Evolutionary conservation across 2,113 vertebrate species (phyloP).

Genomic region (Marmota monax): DNA sequence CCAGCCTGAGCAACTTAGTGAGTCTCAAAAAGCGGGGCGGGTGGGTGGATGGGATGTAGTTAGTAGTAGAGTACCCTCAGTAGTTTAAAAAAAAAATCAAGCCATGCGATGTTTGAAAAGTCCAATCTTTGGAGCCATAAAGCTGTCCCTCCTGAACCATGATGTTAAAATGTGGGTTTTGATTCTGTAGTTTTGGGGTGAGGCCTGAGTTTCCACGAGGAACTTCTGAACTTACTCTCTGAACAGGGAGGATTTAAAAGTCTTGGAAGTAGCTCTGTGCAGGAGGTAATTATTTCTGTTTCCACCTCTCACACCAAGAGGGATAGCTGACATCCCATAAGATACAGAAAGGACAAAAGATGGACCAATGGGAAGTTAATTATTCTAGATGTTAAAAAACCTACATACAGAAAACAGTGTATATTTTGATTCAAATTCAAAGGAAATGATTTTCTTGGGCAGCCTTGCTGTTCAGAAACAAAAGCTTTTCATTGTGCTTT

Average conservation of each 20-base stretch:
- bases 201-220: neutral
- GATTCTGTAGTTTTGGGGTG: neutral
- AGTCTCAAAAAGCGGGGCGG: no score
- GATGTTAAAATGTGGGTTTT: neutral
- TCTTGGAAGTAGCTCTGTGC: slow-evolving; percentile 30
- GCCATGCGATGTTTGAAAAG: neutral
- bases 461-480: slow-evolving; percentile 78
- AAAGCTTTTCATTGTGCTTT: slow-evolving; percentile 86
- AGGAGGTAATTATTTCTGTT: slow-evolving; percentile 63
- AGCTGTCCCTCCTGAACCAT: neutral
- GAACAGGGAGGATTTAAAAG: neutral
- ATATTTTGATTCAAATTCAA: slow-evolving; percentile 74
- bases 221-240: neutral
- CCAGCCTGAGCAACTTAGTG: no score
- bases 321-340: slow-evolving; percentile 50
- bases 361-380: neutral
- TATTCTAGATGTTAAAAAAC: neutral
- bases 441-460: slow-evolving; percentile 63
- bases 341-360: slow-evolving; percentile 41
- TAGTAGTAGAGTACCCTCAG: no score
- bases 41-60: no score
- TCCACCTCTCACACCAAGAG: slow-evolving; percentile 40
- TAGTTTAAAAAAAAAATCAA: neutral
- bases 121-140: neutral
- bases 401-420: neutral